Conservation (phyloP, 1,140 invertebrate genomes). For the Dendroctonus valens region DNA sequence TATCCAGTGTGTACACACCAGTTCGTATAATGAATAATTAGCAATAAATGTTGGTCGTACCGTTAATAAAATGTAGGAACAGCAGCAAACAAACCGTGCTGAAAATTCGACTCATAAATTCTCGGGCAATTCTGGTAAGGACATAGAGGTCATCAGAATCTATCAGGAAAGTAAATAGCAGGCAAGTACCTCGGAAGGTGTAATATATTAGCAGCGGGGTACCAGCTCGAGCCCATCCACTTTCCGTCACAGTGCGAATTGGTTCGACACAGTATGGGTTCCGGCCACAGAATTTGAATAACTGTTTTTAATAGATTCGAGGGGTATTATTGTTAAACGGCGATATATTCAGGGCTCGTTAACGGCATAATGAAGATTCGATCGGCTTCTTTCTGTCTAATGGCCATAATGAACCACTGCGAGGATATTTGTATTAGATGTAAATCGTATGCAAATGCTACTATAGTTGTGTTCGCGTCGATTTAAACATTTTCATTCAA, state of each 20-base stretch:
- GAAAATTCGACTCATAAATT: too few relatives aligned
- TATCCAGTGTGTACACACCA: too few relatives aligned
- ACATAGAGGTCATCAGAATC: constrained; percentile 20
- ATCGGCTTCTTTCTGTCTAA: constrained; percentile 7
- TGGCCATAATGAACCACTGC: too few relatives aligned
- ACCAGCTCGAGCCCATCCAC: constrained; percentile 30
- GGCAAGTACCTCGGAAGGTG: constrained; percentile 25
- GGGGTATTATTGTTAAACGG: constrained; percentile 20
- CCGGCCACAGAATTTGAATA: constrained; percentile 31
- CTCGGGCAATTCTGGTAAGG: too few relatives aligned
- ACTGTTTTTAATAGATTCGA: constrained; percentile 24
- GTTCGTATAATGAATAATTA: too few relatives aligned
- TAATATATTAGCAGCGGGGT: constrained; percentile 32
- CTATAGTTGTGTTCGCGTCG: too few relatives aligned
- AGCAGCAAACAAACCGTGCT: too few relatives aligned
- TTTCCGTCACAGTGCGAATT: constrained; percentile 35
- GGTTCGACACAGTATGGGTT: constrained; percentile 33
- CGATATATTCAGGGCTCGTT: constrained; percentile 18
- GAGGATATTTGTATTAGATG: too few relatives aligned
- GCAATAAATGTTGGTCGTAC: too few relatives aligned
- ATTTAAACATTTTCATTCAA: too few relatives aligned
- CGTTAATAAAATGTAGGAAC: too few relatives aligned
- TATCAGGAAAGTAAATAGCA: constrained; percentile 25
- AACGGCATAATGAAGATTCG: constrained; percentile 18
- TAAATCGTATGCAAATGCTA: too few relatives aligned